These are phyloP conservation scores for Malthinus seriepunctatus DNA, from an alignment of 2,888 invertebrate genomes.

Conservation along the genomic window DNA sequence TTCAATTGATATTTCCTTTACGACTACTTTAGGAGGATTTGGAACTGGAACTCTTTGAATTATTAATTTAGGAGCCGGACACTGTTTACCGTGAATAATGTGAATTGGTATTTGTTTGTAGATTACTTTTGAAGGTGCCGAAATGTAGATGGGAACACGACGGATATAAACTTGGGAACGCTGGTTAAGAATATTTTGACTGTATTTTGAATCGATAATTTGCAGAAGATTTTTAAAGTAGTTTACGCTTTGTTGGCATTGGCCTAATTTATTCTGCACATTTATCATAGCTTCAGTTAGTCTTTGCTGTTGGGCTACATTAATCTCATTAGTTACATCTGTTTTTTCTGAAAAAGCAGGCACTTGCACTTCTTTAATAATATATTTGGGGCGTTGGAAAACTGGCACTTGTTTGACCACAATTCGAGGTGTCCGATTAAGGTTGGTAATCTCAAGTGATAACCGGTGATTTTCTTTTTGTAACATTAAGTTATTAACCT, in stretches of 20 bases:
- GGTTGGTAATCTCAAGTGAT: background rate
- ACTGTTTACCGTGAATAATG: background rate
- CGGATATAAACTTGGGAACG: slow-evolving; percentile 11
- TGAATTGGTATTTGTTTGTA: slow-evolving; percentile 8
- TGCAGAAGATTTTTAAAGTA: background rate
- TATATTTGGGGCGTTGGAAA: background rate
- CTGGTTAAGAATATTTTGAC: too few species aligned
- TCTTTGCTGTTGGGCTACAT: too few species aligned
- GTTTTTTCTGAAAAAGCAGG: background rate
- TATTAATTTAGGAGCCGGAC: slow-evolving; percentile 9
- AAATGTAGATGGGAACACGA: slow-evolving; percentile 6
- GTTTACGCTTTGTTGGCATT: too few species aligned
- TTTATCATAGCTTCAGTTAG: too few species aligned
- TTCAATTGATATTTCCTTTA: background rate
- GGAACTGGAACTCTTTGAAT: background rate
- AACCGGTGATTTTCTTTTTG: background rate
- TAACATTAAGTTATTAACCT: background rate
- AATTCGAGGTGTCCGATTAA: background rate
- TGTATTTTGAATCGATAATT: background rate
- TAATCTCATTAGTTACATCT: background rate
- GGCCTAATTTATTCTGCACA: too few species aligned
- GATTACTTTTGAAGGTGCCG: slow-evolving; percentile 5
- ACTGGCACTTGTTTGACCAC: slow-evolving; percentile 5
- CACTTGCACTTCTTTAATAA: slow-evolving; percentile 6
- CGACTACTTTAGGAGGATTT: background rate